phyloP scores from a whole-genome alignment of 92 coral and sea anemone genomes.

The Phenganax stokvisi region DNA sequence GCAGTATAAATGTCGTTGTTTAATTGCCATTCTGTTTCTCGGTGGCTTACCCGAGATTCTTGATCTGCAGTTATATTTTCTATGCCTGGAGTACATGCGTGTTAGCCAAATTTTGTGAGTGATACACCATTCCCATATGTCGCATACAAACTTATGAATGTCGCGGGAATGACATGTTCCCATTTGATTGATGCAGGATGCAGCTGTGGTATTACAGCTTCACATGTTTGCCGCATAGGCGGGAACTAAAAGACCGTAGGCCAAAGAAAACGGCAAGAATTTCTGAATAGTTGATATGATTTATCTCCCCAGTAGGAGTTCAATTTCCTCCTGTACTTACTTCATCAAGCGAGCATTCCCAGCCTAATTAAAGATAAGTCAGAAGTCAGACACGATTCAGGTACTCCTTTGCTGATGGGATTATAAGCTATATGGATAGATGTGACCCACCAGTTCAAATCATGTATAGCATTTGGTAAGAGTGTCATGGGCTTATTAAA shows the following conservation, averaged over 20 bases:
- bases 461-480: too few species aligned
- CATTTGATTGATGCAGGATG: conserved; percentile 52
- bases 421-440: too few species aligned
- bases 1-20: conserved; percentile 33
- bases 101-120: conserved; percentile 43
- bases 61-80: conserved; percentile 42
- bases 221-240: conserved; percentile 42
- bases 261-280: too few species aligned
- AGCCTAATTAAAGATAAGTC: not conserved
- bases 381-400: too few species aligned
- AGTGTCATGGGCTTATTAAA: too few species aligned
- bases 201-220: conserved; percentile 57
- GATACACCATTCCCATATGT: conserved; percentile 52
- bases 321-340: conserved; percentile 49
- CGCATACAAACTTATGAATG: not conserved
- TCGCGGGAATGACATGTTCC: conserved; percentile 55
- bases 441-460: too few species aligned
- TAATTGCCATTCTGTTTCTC: conserved; percentile 42
- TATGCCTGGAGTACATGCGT: not conserved
- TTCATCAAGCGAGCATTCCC: conserved; percentile 10
- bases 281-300: conserved; percentile 37
- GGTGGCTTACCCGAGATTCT: conserved; percentile 44
- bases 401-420: too few species aligned
- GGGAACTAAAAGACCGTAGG: conserved; percentile 38
- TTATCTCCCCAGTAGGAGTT: conserved; percentile 48